A percentile compares a stretch with the other conserved stretches of the same genome.
These are phyloP conservation scores for Gambusia affinis DNA, from an alignment of 2,113 vertebrate species.

Conservation along the genomic window DNA sequence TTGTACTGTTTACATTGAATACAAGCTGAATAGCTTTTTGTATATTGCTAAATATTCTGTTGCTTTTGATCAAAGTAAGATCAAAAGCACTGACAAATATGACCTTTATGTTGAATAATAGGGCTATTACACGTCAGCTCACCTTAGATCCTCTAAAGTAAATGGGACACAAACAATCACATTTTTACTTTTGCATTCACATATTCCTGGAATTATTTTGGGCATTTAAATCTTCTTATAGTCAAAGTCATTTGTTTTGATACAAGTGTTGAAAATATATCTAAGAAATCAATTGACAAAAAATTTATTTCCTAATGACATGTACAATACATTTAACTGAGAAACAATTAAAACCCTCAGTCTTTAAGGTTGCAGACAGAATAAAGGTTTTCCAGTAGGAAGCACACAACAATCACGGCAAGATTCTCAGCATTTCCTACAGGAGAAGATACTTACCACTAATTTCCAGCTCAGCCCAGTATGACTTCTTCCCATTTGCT, in stretches of 20 bases:
- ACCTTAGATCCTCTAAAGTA: too few relatives aligned
- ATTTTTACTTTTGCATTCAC: too few relatives aligned
- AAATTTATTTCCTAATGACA: background rate
- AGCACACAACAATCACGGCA: background rate
- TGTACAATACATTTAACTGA: background rate
- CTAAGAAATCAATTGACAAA: background rate
- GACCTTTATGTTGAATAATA: background rate
- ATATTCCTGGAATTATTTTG: background rate
- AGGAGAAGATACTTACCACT: constrained; percentile 84
- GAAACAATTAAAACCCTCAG: background rate
- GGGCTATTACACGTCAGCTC: too few relatives aligned
- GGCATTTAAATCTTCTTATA: background rate
- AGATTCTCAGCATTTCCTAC: background rate
- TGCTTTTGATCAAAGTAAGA: background rate
- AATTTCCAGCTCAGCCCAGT: constrained; percentile 99
- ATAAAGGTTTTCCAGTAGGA: background rate
- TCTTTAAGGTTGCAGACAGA: background rate
- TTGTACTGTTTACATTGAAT: too few relatives aligned
- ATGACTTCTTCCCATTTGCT: constrained; percentile 97
- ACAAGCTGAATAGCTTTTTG: too few relatives aligned
- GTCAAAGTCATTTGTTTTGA: background rate
- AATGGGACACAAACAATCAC: too few relatives aligned
- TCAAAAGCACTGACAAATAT: background rate
- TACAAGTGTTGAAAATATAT: background rate
- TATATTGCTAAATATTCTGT: background rate